These are phyloP conservation scores for Proales similis DNA, from an alignment of 1,140 invertebrate genomes.

Conservation along the genomic window DNA sequence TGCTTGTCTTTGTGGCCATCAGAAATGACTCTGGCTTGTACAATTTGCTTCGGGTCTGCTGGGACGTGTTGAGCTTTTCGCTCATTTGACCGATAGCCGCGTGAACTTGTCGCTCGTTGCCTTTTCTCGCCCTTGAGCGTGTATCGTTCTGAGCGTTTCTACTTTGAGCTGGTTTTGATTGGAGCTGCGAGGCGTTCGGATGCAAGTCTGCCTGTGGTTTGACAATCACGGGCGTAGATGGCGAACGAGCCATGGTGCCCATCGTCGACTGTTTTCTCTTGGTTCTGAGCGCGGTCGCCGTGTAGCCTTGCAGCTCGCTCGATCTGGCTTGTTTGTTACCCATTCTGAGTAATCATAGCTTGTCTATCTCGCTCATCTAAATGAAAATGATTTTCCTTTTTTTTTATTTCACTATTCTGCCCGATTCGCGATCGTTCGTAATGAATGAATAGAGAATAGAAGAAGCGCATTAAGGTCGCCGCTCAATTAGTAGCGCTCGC, in stretches of 20 bases:
- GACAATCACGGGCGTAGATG: constrained; percentile 24
- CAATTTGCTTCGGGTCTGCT: constrained; percentile 2
- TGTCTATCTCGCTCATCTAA: too few relatives aligned
- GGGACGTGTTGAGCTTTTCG: constrained; percentile 17
- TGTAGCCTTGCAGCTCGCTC: neutral
- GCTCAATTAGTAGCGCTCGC: too few relatives aligned
- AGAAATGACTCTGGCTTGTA: constrained; percentile 28
- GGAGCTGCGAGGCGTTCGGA: constrained; percentile 1
- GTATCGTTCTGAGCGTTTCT: too few relatives aligned
- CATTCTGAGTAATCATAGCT: constrained; percentile 23
- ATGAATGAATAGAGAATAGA: too few relatives aligned
- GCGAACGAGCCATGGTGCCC: constrained; percentile 11
- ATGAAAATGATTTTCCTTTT: neutral
- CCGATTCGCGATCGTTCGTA: too few relatives aligned
- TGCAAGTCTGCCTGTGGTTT: constrained; percentile 1
- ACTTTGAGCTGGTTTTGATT: neutral
- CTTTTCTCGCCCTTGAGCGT: too few relatives aligned
- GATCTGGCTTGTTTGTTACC: constrained; percentile 21
- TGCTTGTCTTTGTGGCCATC: constrained; percentile 15
- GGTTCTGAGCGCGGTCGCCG: neutral
- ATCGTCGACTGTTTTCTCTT: neutral
- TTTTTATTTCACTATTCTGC: neutral
- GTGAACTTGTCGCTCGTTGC: too few relatives aligned
- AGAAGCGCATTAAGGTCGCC: too few relatives aligned
- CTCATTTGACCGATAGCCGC: constrained; percentile 21